Percentiles rank a stretch among this genome's conserved stretches.
Evolutionary conservation across 2,113 vertebrate species (phyloP).

Genomic region (Gymnorhina tibicen): DNA sequence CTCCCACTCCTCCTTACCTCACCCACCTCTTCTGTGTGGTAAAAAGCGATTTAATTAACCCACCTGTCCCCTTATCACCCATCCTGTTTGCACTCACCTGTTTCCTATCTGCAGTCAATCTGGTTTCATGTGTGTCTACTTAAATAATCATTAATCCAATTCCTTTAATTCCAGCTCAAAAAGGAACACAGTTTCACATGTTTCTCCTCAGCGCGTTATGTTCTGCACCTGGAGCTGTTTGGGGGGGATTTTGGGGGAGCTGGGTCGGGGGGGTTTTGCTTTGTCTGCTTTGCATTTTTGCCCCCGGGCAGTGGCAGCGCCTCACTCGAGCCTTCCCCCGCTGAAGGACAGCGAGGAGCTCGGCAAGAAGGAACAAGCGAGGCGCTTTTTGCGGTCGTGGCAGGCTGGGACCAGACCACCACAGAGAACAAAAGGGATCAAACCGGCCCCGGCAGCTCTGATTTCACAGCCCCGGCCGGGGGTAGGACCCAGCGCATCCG

Average conservation of each 20-base stretch:
- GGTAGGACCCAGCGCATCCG: background rate
- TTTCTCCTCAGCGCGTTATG: background rate
- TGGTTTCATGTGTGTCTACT: background rate
- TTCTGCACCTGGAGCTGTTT: conserved; percentile 38
- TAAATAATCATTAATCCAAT: conserved; percentile 7
- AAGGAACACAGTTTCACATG: background rate
- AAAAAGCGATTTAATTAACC: background rate
- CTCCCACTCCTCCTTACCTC: background rate
- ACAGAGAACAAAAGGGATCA: conserved; percentile 15
- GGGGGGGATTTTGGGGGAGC: background rate
- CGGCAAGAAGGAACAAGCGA: conserved; percentile 46
- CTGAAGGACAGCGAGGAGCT: conserved; percentile 15
- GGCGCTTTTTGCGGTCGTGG: background rate
- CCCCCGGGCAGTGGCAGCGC: background rate
- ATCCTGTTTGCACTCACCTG: background rate
- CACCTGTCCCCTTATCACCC: conserved; percentile 15
- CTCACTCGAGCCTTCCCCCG: background rate
- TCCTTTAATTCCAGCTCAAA: conserved; percentile 39
- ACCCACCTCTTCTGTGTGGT: background rate
- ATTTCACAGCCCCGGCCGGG: background rate
- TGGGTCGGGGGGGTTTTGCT: background rate
- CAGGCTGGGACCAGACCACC: conserved; percentile 32
- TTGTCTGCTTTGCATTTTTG: background rate
- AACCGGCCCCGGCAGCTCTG: background rate
- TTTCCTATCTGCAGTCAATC: conserved; percentile 4